Base-by-base conservation (phyloP, 2,888 invertebrate species). In the Hylaea fasciaria region DNA sequence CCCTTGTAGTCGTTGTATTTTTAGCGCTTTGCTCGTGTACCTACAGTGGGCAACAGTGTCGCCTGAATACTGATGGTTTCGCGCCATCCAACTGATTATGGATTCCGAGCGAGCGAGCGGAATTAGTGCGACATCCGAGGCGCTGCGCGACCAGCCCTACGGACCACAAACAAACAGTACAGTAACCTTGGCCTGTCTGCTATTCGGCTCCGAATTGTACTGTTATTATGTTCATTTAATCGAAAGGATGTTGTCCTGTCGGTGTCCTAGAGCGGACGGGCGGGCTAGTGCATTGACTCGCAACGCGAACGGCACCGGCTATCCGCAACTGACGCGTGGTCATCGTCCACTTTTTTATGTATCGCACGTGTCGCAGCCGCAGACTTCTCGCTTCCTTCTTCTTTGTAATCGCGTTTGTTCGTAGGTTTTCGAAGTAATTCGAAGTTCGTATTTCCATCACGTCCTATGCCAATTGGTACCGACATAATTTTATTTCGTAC, bases 111-210 rank as follows among this genome's bases (percentile, higher is more conserved):
- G 81, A 72, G 86, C 83, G 89, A 76, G 72, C 91, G 91, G 91
- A 91, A 91, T 91, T 87, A 91, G 89, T 84, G 77, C 85, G 77
- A 80, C 79, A 83, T 87, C 85, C 85, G 87, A 89, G 86, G 81
- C 78, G 78, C 74, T 80, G 82, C 76, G 81, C 76, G 78, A 66
- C 47, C 60, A 55, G 55, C 54, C 62, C 57, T 58, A 51, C 59
- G 39, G 17, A 39, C 14, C 40, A 49, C 50, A 52, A 47, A 45
- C 48, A 44, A 37, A 44, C 47, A 37, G 17, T 10, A 3, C 39
- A 9, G 37, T 11, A 40, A 22, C 54, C 53, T 59, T 70, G 70
- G 60, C 57, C 66, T 64, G 62, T 64, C 60, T 50, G 49, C 57
- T 60, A 52, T 65, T 65, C 48, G 66, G 61, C 55, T 49, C 44